A percentile compares a stretch with the other conserved stretches of the same genome.
These are phyloP conservation scores for Tyrophagus putrescentiae DNA, from an alignment of 1,140 invertebrate species.

Conservation along the genomic window DNA sequence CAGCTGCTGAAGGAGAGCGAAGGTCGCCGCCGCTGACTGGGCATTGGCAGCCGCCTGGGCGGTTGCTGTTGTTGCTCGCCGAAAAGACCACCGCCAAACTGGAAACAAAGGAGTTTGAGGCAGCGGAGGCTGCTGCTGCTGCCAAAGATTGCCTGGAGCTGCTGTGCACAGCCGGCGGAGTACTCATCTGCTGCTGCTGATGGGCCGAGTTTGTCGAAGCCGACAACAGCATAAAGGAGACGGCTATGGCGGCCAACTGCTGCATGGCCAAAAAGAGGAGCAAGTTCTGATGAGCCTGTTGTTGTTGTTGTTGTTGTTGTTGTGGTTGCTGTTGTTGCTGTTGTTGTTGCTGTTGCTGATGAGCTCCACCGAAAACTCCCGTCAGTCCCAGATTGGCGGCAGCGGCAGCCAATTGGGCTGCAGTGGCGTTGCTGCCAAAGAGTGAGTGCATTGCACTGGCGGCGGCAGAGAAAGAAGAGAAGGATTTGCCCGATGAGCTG, in stretches of 20 bases:
- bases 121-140: too few species aligned
- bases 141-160: not conserved
- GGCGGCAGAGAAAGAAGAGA: too few species aligned
- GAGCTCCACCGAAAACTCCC: not conserved
- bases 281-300: constrained; percentile 17
- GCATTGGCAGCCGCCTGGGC: too few species aligned
- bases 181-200: constrained; percentile 30
- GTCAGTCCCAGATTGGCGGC: constrained; percentile 7
- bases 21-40: not conserved
- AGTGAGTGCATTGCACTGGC: constrained; percentile 26
- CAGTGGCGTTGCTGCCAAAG: constrained; percentile 24
- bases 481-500: too few species aligned
- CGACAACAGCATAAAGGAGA: constrained; percentile 30
- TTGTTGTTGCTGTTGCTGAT: too few species aligned
- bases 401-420: constrained; percentile 33
- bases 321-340: too few species aligned
- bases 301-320: too few species aligned
- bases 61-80: not conserved
- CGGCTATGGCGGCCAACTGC: constrained; percentile 24
- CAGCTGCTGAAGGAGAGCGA: constrained; percentile 22
- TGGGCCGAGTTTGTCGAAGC: constrained; percentile 37
- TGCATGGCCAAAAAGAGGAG: not conserved
- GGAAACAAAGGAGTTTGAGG: not conserved
- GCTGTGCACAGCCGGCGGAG: constrained; percentile 25
- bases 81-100: not conserved